Base-by-base conservation (phyloP, 2,797 vertebrate genomes). In the Esox lucius region DNA sequence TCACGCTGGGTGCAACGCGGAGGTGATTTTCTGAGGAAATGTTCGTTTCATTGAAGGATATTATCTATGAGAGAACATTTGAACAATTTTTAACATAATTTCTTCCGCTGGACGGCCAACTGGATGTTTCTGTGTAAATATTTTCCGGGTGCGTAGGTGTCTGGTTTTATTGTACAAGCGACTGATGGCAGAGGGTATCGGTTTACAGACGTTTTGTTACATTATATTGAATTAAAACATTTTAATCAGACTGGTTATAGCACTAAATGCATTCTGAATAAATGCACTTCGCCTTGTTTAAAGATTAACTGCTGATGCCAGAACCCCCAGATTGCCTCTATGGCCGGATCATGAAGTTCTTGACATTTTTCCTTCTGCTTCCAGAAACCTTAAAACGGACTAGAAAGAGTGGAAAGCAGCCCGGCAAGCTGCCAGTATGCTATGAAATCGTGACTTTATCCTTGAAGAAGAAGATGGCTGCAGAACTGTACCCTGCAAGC, bases 311-410 rank as follows among this genome's bases (percentile, higher is more conserved):
- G 90, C 91, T 90, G 91, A 94, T 95, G 95, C 94, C 94, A 90
- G 91, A 90, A 90, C 87, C 93, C 83, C 90, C 91, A 83, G 93
- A 94, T 87, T 95, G 94, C 91, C 88, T 95, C 84, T 91, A 94
- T 91, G 95, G 94, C 90, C 91, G 94, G 92, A 94, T 95, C 90
- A 95, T 94, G 91, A 95, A 95, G 94, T 96, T 95, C 91, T 91
- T 96, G 86, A 94, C 94, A 87, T 95, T 95, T 86, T 93, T 95
- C 87, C 94, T 96, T 90, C 91, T 96, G 89, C 95, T 95, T 92
- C 93, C 95, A 91, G 95, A 95, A 92, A 95, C 94, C 89, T 88
- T 95, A 75, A 95, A 95, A 86, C 93, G 92, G 89, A 92, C 94
- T 85, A 93, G 91, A 89, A 94, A 91, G 90, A 86, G 92, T 76